Conservation (phyloP, 2,113 vertebrate genomes). For the Indicator indicator region DNA sequence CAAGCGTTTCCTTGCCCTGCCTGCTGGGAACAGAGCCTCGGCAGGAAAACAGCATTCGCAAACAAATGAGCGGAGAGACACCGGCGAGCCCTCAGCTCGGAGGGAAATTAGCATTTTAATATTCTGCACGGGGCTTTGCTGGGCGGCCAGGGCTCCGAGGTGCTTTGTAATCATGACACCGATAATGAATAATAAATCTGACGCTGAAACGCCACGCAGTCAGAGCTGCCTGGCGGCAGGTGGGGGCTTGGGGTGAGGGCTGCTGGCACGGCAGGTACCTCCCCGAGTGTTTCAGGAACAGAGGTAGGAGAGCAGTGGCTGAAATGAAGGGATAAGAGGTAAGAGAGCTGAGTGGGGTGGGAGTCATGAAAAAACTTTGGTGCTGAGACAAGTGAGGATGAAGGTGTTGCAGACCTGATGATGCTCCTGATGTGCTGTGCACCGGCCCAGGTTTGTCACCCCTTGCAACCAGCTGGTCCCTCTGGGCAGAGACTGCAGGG, state of each 20-base stretch:
- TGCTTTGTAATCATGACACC: constrained; percentile 8
- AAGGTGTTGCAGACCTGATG: neutral
- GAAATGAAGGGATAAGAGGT: neutral
- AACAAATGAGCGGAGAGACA: constrained; percentile 62
- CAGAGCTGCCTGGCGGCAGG: neutral
- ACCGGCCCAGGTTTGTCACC: neutral
- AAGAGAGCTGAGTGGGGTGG: neutral
- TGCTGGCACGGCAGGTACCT: neutral
- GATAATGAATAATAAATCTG: constrained; percentile 39
- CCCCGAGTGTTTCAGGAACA: neutral
- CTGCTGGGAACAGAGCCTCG: constrained; percentile 22
- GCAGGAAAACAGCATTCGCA: constrained; percentile 50
- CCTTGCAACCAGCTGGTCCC: neutral
- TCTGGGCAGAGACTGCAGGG: neutral
- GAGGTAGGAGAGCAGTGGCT: neutral
- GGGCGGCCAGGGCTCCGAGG: neutral
- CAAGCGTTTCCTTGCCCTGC: neutral
- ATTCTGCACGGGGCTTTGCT: neutral
- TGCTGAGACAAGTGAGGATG: neutral
- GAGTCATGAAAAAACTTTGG: neutral
- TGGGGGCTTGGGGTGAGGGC: neutral
- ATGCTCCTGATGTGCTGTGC: neutral
- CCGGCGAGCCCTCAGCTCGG: neutral
- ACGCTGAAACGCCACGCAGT: neutral
- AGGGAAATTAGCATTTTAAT: constrained; percentile 62